Percentiles rank a stretch among this genome's conserved stretches.
These are phyloP conservation scores for Cromileptes altivelis DNA, from an alignment of 2,113 vertebrate species.

Conservation along the genomic window DNA sequence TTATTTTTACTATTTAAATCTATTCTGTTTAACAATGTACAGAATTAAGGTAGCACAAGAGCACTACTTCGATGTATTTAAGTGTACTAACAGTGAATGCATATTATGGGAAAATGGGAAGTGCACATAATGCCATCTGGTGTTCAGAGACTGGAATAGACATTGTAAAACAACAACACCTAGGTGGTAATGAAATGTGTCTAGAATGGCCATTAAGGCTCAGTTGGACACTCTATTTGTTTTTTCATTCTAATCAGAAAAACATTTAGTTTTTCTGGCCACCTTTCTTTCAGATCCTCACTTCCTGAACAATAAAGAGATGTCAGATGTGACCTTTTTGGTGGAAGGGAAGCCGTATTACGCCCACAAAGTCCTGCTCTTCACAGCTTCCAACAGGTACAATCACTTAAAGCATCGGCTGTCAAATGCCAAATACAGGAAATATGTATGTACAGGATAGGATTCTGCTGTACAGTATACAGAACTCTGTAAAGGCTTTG, in stretches of 20 bases:
- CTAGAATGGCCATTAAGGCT: neutral
- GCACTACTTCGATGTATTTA: neutral
- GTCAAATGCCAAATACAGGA: neutral
- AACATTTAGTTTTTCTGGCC: slow-evolving; percentile 31
- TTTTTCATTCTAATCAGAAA: slow-evolving; percentile 15
- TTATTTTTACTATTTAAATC: neutral
- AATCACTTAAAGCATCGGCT: neutral
- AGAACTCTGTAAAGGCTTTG: neutral
- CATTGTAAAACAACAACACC: neutral
- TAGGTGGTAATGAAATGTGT: neutral
- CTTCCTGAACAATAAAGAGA: slow-evolving; percentile 99
- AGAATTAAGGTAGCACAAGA: neutral
- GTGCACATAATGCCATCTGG: slow-evolving; percentile 68
- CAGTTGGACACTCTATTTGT: neutral
- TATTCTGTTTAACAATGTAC: neutral
- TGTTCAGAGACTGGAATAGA: slow-evolving; percentile 46
- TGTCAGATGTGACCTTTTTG: slow-evolving; percentile 98
- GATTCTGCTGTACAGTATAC: neutral
- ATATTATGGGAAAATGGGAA: neutral
- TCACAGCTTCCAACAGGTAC: slow-evolving; percentile 95
- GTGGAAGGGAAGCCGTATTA: slow-evolving; percentile 98
- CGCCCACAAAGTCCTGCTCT: slow-evolving; percentile 96
- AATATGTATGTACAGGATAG: neutral
- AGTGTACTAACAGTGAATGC: neutral
- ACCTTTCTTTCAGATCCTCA: slow-evolving; percentile 90